Percentiles rank a stretch among this genome's conserved stretches.
Evolutionary conservation across 2,888 invertebrate genomes (phyloP).

Genomic region (Podotricha telesiphe): DNA sequence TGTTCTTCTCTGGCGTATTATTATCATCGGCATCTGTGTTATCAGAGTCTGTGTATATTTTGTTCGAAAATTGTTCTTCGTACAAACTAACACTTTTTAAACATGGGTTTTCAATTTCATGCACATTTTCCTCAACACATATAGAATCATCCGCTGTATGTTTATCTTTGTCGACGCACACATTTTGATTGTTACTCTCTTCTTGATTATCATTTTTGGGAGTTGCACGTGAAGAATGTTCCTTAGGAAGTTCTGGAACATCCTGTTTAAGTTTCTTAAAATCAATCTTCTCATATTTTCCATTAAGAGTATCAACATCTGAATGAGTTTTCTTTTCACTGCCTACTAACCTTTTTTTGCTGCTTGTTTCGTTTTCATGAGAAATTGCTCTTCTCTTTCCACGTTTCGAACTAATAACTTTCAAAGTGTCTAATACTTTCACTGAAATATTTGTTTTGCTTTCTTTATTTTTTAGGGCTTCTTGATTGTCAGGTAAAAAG

Average conservation of each 20-base stretch:
- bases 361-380: conserved; percentile 34
- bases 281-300: conserved; percentile 19
- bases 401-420: conserved; percentile 25
- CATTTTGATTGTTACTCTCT: conserved; percentile 42
- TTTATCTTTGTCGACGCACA: conserved; percentile 34
- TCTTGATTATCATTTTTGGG: conserved; percentile 35
- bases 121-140: conserved; percentile 32
- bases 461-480: conserved; percentile 54
- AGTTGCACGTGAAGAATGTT: neutral
- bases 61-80: conserved; percentile 60
- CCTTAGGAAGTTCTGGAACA: conserved; percentile 21
- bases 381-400: conserved; percentile 42
- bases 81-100: conserved; percentile 68
- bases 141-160: conserved; percentile 29
- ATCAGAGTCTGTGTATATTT: conserved; percentile 57
- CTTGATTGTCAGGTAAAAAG: conserved; percentile 72
- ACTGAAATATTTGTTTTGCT: conserved; percentile 13
- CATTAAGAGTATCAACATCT: conserved; percentile 30
- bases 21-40: conserved; percentile 46
- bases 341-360: conserved; percentile 32
- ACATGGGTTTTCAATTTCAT: conserved; percentile 59
- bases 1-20: conserved; percentile 45
- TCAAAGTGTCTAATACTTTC: neutral
- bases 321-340: conserved; percentile 32
- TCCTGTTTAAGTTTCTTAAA: conserved; percentile 13